phyloP scores from a whole-genome alignment of 2,888 invertebrate species.

The Drosophila buzzatii region DNA sequence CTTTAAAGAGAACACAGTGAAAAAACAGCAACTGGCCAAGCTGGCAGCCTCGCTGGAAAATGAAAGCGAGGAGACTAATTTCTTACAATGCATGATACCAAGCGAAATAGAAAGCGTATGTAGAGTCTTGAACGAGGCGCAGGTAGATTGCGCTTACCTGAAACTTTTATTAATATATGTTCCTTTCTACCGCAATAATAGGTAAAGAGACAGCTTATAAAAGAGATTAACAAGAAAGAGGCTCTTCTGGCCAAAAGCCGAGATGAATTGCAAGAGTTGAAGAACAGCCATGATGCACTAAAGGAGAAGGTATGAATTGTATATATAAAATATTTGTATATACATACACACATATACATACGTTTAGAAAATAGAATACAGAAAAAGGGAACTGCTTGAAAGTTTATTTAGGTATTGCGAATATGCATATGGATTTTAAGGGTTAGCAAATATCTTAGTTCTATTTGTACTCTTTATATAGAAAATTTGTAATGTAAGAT shows the following conservation, averaged over 20 bases:
- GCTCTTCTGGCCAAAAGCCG: constrained; percentile 61
- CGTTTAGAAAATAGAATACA: no score
- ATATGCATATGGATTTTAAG: no score
- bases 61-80: constrained; percentile 17
- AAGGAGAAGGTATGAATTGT: background rate
- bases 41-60: constrained; percentile 20
- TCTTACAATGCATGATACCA: constrained; percentile 1
- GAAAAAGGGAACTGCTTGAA: no score
- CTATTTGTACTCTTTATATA: no score
- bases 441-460: no score
- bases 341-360: no score
- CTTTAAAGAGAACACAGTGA: constrained; percentile 37
- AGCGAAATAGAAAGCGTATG: constrained; percentile 57
- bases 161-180: background rate
- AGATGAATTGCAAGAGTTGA: constrained; percentile 61
- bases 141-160: constrained; percentile 34
- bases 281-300: background rate
- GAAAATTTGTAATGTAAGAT: no score
- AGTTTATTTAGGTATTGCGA: no score
- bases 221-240: constrained; percentile 78
- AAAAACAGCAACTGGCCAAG: constrained; percentile 37
- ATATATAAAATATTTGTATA: no score
- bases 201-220: constrained; percentile 79
- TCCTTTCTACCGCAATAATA: constrained; percentile 46
- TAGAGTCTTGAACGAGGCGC: background rate